A percentile compares a stretch with the other conserved stretches of the same genome.
Conservation (phyloP, 92 coral and sea anemone genomes). For the Porites cylindrica region DNA sequence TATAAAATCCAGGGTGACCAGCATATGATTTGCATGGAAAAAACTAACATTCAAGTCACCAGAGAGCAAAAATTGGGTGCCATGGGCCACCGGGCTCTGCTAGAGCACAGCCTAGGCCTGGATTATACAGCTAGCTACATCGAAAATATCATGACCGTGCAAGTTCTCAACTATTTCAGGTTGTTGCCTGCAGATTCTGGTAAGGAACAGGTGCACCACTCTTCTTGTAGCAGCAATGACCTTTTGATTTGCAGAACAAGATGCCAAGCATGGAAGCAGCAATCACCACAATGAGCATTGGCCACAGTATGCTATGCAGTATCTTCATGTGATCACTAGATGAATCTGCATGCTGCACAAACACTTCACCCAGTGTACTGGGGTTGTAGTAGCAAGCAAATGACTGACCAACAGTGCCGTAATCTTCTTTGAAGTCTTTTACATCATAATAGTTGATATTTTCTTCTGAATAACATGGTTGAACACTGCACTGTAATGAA, state of each 20-base stretch:
- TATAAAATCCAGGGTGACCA: too few species aligned
- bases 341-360: not conserved
- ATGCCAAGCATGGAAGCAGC: constrained; percentile 36
- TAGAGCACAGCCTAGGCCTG: too few species aligned
- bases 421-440: not conserved
- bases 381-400: constrained; percentile 64
- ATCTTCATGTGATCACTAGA: constrained; percentile 42
- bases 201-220: too few species aligned
- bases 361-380: constrained; percentile 55
- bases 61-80: too few species aligned
- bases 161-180: too few species aligned
- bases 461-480: constrained; percentile 48
- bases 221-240: constrained; percentile 33
- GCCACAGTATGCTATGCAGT: constrained; percentile 74
- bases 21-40: too few species aligned
- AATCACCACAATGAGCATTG: constrained; percentile 34
- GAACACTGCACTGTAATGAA: constrained; percentile 53
- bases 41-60: too few species aligned
- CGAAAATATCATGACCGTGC: too few species aligned
- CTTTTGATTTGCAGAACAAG: constrained; percentile 45
- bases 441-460: constrained; percentile 9
- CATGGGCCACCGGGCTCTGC: too few species aligned
- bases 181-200: too few species aligned
- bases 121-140: too few species aligned
- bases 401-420: constrained; percentile 22